phyloP scores from a whole-genome alignment of 2,888 invertebrate genomes.

The Bellardia bayeri region DNA sequence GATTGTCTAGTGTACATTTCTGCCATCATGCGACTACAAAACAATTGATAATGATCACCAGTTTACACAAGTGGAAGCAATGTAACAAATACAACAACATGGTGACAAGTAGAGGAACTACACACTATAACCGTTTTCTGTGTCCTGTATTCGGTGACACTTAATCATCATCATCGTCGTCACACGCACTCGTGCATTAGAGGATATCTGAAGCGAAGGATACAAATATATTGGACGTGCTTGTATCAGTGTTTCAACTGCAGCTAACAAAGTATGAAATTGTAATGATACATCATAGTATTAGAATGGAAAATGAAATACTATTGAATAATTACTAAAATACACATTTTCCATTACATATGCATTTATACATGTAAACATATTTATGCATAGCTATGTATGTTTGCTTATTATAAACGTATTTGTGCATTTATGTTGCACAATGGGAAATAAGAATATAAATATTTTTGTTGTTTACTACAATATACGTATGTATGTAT shows the following conservation, averaged over 20 bases:
- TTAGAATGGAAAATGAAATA: slow-evolving; percentile 47
- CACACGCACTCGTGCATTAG: slow-evolving; percentile 16
- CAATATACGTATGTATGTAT: no score
- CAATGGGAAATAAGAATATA: background rate
- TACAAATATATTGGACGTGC: background rate
- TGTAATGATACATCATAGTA: slow-evolving; percentile 60
- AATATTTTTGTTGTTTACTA: no score
- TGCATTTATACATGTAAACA: background rate
- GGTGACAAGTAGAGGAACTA: slow-evolving; percentile 54
- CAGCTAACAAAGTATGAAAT: slow-evolving; percentile 52
- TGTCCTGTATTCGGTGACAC: slow-evolving; percentile 67
- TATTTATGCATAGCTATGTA: background rate
- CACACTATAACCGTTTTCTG: slow-evolving; percentile 46
- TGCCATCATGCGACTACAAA: background rate
- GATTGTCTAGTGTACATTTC: background rate
- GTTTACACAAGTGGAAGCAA: slow-evolving; percentile 16
- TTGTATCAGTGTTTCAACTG: slow-evolving; percentile 9
- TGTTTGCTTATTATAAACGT: slow-evolving; percentile 24
- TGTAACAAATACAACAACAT: slow-evolving; percentile 7
- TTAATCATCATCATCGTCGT: slow-evolving; percentile 59
- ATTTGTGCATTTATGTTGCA: background rate
- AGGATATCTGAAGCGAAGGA: background rate
- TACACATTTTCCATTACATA: background rate
- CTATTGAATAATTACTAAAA: slow-evolving; percentile 27
- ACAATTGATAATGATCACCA: slow-evolving; percentile 46